Conservation (phyloP, 2,113 vertebrate species). For the Melierax canorus region DNA sequence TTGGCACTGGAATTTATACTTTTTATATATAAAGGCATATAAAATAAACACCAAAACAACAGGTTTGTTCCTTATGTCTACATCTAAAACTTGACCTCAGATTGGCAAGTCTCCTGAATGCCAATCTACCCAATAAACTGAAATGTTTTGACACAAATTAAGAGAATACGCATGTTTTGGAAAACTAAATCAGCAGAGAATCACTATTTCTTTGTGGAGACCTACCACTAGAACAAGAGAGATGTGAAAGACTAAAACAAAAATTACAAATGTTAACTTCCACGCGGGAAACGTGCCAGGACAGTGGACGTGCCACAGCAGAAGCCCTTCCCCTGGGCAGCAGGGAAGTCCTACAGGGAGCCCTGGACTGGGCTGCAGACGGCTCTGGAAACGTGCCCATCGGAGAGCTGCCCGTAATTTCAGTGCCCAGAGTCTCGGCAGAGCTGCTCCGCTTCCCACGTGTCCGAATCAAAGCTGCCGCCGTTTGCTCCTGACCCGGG, state of each 20-base stretch:
- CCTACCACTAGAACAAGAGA: background rate
- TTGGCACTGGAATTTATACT: background rate
- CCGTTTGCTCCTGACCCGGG: background rate
- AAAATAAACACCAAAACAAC: background rate
- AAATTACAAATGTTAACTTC: background rate
- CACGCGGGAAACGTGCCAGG: rapidly evolving
- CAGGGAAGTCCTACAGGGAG: background rate
- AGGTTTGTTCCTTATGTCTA: background rate
- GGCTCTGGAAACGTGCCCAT: background rate
- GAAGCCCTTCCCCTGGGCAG: background rate
- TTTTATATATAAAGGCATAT: background rate
- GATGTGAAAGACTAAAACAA: background rate
- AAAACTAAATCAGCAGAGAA: background rate
- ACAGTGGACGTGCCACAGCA: rapidly evolving
- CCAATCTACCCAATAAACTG: background rate
- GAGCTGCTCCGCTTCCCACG: background rate
- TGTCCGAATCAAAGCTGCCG: rapidly evolving
- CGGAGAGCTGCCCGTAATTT: rapidly evolving
- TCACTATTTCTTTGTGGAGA: background rate
- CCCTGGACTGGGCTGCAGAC: background rate
- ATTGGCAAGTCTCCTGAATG: background rate
- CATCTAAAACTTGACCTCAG: background rate
- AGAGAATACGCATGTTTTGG: background rate
- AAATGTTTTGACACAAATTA: background rate
- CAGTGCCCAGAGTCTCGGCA: background rate